Evolutionary conservation across 2,888 invertebrate genomes (phyloP).

Genomic region (Drosophila mimetica): DNA sequence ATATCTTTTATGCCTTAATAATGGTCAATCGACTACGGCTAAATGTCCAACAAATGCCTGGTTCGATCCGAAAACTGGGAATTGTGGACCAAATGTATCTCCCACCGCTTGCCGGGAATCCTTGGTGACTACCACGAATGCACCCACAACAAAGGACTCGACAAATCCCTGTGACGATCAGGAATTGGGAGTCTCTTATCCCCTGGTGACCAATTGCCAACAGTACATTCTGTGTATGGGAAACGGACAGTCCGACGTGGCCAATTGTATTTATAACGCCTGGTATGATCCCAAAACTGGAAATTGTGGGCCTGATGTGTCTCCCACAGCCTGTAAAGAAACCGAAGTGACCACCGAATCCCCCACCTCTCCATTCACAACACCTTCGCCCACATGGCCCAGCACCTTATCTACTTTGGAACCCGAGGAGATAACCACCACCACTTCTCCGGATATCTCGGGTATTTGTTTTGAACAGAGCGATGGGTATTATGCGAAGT

Average conservation of each 20-base stretch:
- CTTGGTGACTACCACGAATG: constrained; percentile 31
- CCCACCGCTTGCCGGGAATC: constrained; percentile 55
- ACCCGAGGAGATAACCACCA: constrained; percentile 26
- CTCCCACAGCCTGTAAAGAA: constrained; percentile 56
- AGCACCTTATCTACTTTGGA: constrained; percentile 3
- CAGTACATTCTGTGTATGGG: constrained; percentile 65
- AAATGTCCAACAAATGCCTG: constrained; percentile 61
- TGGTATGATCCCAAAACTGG: constrained; percentile 66
- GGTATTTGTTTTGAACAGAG: constrained; percentile 54
- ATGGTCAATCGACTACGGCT: constrained; percentile 45
- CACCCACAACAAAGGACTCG: constrained; percentile 20
- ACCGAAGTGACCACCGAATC: background rate
- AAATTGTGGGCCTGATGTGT: constrained; percentile 63
- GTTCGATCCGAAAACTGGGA: constrained; percentile 62
- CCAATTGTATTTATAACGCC: constrained; percentile 61
- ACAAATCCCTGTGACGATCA: constrained; percentile 48
- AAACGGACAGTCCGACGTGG: constrained; percentile 42
- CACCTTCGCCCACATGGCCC: background rate
- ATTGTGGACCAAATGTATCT: constrained; percentile 63
- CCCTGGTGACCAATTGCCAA: constrained; percentile 56
- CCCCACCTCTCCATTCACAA: constrained; percentile 2
- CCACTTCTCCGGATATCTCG: background rate
- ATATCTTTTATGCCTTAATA: constrained; percentile 63
- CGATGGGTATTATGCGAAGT: constrained; percentile 57
- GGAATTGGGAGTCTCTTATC: constrained; percentile 46